Base-by-base conservation (phyloP, 2,888 invertebrate genomes). In the Aporophyla lueneburgensis region DNA sequence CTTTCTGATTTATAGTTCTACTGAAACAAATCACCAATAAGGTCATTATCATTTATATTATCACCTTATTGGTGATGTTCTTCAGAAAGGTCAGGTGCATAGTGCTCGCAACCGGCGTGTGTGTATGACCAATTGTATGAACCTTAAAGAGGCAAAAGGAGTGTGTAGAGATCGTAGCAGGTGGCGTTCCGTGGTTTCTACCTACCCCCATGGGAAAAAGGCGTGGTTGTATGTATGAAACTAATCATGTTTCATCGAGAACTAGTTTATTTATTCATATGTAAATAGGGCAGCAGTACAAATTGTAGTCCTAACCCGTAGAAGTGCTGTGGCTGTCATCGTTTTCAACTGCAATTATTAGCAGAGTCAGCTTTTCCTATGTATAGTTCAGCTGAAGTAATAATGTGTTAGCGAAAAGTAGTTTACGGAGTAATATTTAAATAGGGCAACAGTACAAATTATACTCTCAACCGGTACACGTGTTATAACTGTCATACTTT, bases 221-320 rank as follows among this genome's bases (percentile, higher is more conserved):
- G n/a, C n/a, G n/a, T n/a, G n/a, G n/a, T n/a, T n/a, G n/a, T n/a
- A n/a, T n/a, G n/a, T n/a, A n/a, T n/a, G n/a, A n/a, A 76, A 68
- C 66, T 76, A 78, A 80, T 79, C 65, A 62, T 27, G 61, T 85
- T 82, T 73, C 85, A 71, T 74, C 21, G 70, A 40, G 68, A 79
- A 71, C 71, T 74, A 71, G 78, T 76, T 81, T 74, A 72, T 78
- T 70, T 75, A 40, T 5, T 40, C 40, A 40, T 40, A 51, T 33
- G 21, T 46, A 40, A 53, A 63, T 56, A 27, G n/a, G 7, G 9
- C 14, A 33, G 9, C 9, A 27, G 24, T 40, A 46, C 33, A 63
- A 33, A 71, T 33, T 46, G 19, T 40, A 27, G 19, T 33, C 9
- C 2, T 1, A 19, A n/a, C 16, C 24, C 27, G 5, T 12, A n/a